These are phyloP conservation scores for Sepioteuthis lessoniana DNA, from an alignment of 2,888 invertebrate genomes.

Conservation along the genomic window DNA sequence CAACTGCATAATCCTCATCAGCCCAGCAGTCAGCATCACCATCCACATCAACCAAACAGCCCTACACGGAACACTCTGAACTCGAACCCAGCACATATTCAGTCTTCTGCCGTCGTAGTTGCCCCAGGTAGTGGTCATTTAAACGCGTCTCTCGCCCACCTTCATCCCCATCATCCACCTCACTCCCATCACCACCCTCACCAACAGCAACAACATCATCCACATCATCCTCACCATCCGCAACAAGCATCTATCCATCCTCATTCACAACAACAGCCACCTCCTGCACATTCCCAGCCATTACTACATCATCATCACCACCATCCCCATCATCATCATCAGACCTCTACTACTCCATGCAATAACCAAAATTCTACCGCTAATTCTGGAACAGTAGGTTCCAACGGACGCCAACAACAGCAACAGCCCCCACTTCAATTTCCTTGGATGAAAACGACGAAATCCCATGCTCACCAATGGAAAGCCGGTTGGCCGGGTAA, in stretches of 20 bases:
- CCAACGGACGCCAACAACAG: slow-evolving; percentile 54
- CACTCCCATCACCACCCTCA: not conserved
- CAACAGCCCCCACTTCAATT: slow-evolving; percentile 65
- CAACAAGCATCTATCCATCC: slow-evolving; percentile 36
- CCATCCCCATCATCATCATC: slow-evolving; percentile 41
- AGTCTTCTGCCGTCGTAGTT: slow-evolving; percentile 51
- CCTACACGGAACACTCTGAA: slow-evolving; percentile 51
- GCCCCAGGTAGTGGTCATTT: slow-evolving; percentile 51
- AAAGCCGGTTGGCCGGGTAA: slow-evolving; percentile 74
- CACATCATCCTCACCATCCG: slow-evolving; percentile 19
- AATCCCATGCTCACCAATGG: slow-evolving; percentile 74
- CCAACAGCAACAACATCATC: not conserved
- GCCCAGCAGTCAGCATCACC: slow-evolving; percentile 49
- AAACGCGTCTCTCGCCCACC: slow-evolving; percentile 53
- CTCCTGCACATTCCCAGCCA: slow-evolving; percentile 50
- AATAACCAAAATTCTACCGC: slow-evolving; percentile 54
- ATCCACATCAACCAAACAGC: slow-evolving; percentile 52
- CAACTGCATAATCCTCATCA: slow-evolving; percentile 46
- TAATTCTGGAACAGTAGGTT: slow-evolving; percentile 51
- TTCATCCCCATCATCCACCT: slow-evolving; percentile 48
- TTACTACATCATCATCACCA: slow-evolving; percentile 35
- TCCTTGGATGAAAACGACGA: slow-evolving; percentile 75
- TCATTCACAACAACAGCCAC: slow-evolving; percentile 43
- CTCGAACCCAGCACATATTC: slow-evolving; percentile 65
- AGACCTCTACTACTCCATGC: slow-evolving; percentile 45